Evolutionary conservation across 2,888 invertebrate species (phyloP), one percentile per base, ranked within the genome.

Genomic region (Tachystola acroxantha): DNA sequence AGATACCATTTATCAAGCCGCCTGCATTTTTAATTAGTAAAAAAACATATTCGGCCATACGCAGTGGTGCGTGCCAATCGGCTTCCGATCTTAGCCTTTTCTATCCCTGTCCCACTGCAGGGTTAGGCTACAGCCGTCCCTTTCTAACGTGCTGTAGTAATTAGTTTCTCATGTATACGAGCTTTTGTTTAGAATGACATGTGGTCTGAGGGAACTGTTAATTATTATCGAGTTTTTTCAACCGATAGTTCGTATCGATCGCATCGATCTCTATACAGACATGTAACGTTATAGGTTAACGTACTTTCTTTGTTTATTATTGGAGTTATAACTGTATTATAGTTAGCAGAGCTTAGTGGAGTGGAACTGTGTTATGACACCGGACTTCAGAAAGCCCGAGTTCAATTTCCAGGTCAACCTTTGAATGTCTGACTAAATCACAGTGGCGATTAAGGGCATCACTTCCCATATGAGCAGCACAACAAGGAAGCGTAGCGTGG

Each of bases 151-250:
- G 46, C 50, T 63, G 58, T 57, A 60, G 72, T 84, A 85, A 84
- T 85, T 85, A 85, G 79, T 70, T 77, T 77, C 77, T 79, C 78
- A 76, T 81, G 79, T 80, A 71, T 59, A 61, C 59, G 61, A 55
- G 69, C 73, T 76, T 80, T 78, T 78, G 77, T 82, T 76, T 71
- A 64, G 67, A 79, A 67, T 79, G 84, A 82, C 85, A 86, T 86
- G 82, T 85, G 85, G 79, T 14, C 19, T 5, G 3, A 10, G 68
- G 66, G 58, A 64, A 63, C 61, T 49, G 68, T 69, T 77, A 77
- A 77, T 81, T 78, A 79, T 69, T 58, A 65, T 58, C 49, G 56
- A n/a, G 40, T 40, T 40, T 50, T 70, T 67, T 68, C 68, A 64
- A 69, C 66, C 67, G 70, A 64, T 46, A 59, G 61, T 63, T 64